Base-by-base conservation (phyloP, 2,797 vertebrate genomes). In the Poeciliopsis paucimaculata region DNA sequence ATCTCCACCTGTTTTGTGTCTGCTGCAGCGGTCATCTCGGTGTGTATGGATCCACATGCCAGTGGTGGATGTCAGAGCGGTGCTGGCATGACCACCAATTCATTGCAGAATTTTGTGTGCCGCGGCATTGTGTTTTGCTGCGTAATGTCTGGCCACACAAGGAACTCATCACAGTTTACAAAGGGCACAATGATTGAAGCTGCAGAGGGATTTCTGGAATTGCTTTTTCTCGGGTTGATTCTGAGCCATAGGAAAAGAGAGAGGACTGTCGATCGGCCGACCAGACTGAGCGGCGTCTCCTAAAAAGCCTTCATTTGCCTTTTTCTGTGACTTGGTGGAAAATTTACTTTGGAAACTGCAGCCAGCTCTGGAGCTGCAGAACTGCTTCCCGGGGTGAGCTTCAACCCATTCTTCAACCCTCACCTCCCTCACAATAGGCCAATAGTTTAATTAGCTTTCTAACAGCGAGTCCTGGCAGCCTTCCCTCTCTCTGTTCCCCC, bases 401-500 rank as follows among this genome's bases (percentile, higher is more conserved):
- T 34, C 53, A 82, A 82, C 83, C 80, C 75, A 78, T 89, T 89
- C 84, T 90, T 88, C 82, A 84, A 77, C 87, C 83, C 83, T 85
- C 79, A 88, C 85, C 86, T 82, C 62, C 77, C 73, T 88, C 88
- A 88, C 84, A 90, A 89, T 86, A 78, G 89, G 86, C 87, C 90
- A 87, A 87, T 89, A 81, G 87, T 93, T 93, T 95, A 94, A 95
- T 95, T 93, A 94, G 89, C 84, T 89, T 91, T 87, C 80, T 81
- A 91, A 86, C 91, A 86, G 83, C 20, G 39, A 85, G 39, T 62
- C 73, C 85, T 89, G 87, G 80, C 87, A 90, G 88, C 84, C 41
- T 79, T 91, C 86, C 78, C 62, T 79, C 76, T 76, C 73, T 84
- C 79, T 85, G 73, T 84, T 87, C 82, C 88, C 80, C 80, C 6